phyloP scores from a whole-genome alignment of 2,113 vertebrate genomes.

The human region DNA sequence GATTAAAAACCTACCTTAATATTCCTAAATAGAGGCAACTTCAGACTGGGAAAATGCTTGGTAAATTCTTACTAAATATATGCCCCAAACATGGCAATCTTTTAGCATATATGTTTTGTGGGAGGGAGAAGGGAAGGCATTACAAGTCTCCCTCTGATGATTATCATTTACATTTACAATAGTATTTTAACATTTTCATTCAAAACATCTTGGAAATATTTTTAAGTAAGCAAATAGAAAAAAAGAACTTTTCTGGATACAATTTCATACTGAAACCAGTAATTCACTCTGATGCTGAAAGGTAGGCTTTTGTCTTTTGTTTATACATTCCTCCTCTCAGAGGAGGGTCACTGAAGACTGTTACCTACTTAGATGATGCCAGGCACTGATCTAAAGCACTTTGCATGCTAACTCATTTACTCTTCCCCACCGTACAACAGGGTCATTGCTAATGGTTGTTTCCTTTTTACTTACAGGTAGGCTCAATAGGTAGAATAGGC shows the following conservation, averaged over 20 bases:
- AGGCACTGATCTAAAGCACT: not conserved
- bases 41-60: not conserved
- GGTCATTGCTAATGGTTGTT: not conserved
- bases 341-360: not conserved
- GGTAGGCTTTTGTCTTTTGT: not conserved
- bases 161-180: slow-evolving; percentile 3
- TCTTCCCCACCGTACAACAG: not conserved
- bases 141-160: not conserved
- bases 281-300: not conserved
- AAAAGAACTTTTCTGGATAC: not conserved
- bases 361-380: not conserved
- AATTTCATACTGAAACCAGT: not conserved
- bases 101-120: not conserved
- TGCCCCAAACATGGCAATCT: not conserved
- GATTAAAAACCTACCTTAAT: not conserved
- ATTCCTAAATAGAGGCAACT: not conserved
- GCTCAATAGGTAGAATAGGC: not conserved
- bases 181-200: not conserved
- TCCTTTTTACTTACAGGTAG: not conserved
- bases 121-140: not conserved
- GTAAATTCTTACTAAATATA: slow-evolving; percentile 6
- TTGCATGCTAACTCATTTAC: not conserved
- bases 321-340: not conserved
- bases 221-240: slow-evolving; percentile 45
- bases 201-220: not conserved